A percentile compares a stretch with the other conserved stretches of the same genome.
Evolutionary conservation across 2,113 vertebrate genomes (phyloP).

Genomic region (Trinectes maculatus): DNA sequence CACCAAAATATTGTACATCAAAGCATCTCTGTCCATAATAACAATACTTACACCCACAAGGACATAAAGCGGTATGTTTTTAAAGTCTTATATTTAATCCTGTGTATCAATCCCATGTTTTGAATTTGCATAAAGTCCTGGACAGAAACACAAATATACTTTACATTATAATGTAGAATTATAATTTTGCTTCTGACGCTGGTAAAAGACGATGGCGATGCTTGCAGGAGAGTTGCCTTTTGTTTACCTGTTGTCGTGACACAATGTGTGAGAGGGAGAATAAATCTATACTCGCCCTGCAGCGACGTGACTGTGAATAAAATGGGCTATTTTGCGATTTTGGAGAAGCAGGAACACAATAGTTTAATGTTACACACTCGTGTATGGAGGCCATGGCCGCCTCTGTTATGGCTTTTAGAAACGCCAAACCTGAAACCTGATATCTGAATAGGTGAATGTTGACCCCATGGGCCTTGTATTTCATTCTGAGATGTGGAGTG

Average conservation of each 20-base stretch:
- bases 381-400: constrained; percentile 13
- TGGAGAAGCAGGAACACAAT: constrained; percentile 26
- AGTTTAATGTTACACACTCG: constrained; percentile 42
- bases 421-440: constrained; percentile 45
- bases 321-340: constrained; percentile 13
- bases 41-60: background rate
- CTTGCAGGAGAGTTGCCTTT: constrained; percentile 6
- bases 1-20: constrained; percentile 28
- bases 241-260: constrained; percentile 21
- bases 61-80: background rate
- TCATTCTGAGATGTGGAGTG: constrained; percentile 3
- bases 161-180: constrained; percentile 29
- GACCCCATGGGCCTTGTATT: constrained; percentile 25
- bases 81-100: background rate
- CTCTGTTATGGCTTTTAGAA: constrained; percentile 34
- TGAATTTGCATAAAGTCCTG: constrained; percentile 19
- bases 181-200: too few species aligned
- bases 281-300: constrained; percentile 26
- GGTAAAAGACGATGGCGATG: background rate
- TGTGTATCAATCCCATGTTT: background rate
- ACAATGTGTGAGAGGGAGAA: constrained; percentile 16
- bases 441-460: constrained; percentile 38
- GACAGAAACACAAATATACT: background rate
- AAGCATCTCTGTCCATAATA: background rate
- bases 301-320: constrained; percentile 26